Base-by-base conservation (phyloP, 2,797 vertebrate species). In the Chloroceryle amazona region DNA sequence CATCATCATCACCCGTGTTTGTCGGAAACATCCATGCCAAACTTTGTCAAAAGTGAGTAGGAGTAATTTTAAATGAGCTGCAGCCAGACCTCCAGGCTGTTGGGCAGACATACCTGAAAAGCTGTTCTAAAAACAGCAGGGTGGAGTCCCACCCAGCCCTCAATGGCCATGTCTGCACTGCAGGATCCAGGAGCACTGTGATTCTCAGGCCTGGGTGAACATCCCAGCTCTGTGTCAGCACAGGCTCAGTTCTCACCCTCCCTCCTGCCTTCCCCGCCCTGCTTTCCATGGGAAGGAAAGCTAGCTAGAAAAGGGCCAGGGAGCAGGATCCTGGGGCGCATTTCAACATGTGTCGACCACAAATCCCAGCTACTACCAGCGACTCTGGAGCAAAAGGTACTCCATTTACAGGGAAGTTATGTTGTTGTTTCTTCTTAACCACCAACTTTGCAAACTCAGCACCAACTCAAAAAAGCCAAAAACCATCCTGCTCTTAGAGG, bases 81-180 rank as follows among this genome's bases (percentile, higher is more conserved):
- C 81, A 91, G 91, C 46, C 84, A 47, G 74, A 39, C 60, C 96
- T 65, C n/a, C 18, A 61, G 96, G 95, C 94, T 92, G 86, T 68
- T 67, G 82, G 75, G 94, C 92, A 97, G 96, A 95, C 89, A 74
- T 96, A 96, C 95, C 92, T 91, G 90, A 93, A 96, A 91, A 96
- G 88, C 92, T 0, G 3, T 93, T 72, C 93, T 76, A 42, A 52
- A 90, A 95, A 11, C 46, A 33, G 91, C 46, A 23, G 55, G 90
- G 85, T 73, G 90, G 84, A 93, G 82, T 28, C 55, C 28, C 79
- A 87, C 55, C 66, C 66, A 68, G 44, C 42, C 65, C 85, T 68
- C 66, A 3, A 6, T 17, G 29, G 92, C 80, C 37, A 6, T 1
- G 79, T 42, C 75, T 92, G 84, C 20, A 3, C 75, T 21, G 54